Evolutionary conservation across 2,888 invertebrate genomes (phyloP), one percentile per base, ranked within the genome.

Genomic region (Scaptomyza tumidula): DNA sequence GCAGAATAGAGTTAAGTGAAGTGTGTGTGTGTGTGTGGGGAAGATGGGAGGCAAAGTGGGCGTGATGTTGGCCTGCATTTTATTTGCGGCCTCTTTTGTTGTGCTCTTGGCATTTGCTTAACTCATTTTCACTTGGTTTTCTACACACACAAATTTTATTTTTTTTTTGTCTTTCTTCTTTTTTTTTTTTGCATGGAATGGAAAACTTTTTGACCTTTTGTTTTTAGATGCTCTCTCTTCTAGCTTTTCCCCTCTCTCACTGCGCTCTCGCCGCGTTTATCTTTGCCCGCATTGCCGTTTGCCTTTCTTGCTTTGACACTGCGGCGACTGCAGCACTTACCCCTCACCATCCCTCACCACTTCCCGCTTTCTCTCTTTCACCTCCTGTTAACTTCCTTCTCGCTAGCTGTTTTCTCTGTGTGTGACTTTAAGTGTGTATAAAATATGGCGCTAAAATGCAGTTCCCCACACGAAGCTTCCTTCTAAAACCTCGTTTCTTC

Each of bases 371-470:
- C 33, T 33, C 10, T 9, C 37, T 4, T 19, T 24, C 16, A 33
- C 43, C 55, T 49, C 31, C 16, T 33, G 31, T 33, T 37, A 13
- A 31, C 39, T 53, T 41, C 41, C 39, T 57, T 44, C 45, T 41
- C 49, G 10, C 49, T 24, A 41, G 62, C 62, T 41, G 35, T 29
- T 66, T 46, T 54, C 79, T 56, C 80, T 88, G 86, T 86, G 71
- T 88, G 80, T 83, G 83, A 83, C 88, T 88, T 83, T 88, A 83
- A 88, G 83, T 86, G 80, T 88, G 88, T 86, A 86, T 83, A 83
- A 83, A 83, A 83, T 83, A 83, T 83, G 80, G 83, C 83, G 83
- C 88, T 83, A 86, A 83, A 83, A 88, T 88, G 88, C 88, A 83
- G 80, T 86, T 66, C 62, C 73, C 58, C 67, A 68, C 77, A 77